Conservation (phyloP, 2,113 vertebrate genomes). For the Erythrocercus mccallii region DNA sequence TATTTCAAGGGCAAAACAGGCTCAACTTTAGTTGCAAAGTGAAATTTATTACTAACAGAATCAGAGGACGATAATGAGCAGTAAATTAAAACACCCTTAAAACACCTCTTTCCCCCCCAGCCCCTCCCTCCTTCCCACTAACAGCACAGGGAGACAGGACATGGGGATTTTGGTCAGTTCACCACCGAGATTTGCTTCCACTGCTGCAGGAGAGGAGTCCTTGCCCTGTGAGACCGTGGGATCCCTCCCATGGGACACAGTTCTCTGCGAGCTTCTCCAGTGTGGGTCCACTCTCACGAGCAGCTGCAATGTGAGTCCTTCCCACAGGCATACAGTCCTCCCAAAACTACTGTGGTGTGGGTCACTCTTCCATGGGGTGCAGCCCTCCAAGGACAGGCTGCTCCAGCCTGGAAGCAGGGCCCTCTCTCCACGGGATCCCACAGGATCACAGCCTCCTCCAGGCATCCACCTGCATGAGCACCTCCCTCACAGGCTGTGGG, state of each 20-base stretch:
- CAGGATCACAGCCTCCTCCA: neutral
- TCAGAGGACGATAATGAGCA: neutral
- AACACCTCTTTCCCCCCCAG: neutral
- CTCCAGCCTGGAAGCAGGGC: neutral
- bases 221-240: neutral
- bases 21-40: neutral
- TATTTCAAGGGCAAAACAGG: neutral
- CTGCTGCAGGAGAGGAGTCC: neutral
- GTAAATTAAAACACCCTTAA: neutral
- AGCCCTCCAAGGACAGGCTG: neutral
- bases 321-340: neutral
- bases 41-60: neutral
- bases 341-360: too few relatives aligned
- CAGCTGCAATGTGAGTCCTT: neutral
- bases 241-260: neutral
- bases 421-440: neutral
- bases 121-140: accelerated
- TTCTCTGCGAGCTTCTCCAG: neutral
- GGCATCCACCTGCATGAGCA: neutral
- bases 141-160: neutral
- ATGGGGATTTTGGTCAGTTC: neutral
- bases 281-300: neutral
- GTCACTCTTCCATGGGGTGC: too few relatives aligned
- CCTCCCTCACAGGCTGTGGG: neutral
- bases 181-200: neutral